Percentiles rank a stretch among this genome's conserved stretches.
Evolutionary conservation across 64 coral and sea anemone genomes (phyloP).

Genomic region (Astreopora myriophthalma): DNA sequence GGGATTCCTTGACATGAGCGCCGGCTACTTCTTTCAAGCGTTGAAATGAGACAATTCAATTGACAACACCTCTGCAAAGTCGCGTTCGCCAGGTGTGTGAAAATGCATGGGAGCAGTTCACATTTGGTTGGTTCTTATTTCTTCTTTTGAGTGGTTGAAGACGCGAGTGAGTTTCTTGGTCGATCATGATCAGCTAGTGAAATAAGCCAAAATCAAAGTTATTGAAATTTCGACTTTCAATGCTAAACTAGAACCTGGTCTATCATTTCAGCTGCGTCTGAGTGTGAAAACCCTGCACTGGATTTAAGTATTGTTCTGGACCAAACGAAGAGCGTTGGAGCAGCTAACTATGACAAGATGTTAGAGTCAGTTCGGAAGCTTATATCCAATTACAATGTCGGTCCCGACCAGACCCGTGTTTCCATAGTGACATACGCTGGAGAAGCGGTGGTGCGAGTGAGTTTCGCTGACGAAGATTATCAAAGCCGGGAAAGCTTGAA

Average conservation of each 20-base stretch:
- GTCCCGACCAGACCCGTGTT: neutral
- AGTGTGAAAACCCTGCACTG: neutral
- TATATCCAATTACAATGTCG: neutral
- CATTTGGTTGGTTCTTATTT: no score
- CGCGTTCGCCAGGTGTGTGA: no score
- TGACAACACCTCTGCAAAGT: no score
- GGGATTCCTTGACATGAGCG: no score
- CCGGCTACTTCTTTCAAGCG: no score
- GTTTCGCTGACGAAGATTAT: neutral
- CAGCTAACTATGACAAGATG: neutral
- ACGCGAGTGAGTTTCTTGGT: no score
- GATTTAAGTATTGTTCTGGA: constrained; percentile 13
- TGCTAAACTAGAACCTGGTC: neutral
- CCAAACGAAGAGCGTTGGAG: constrained; percentile 5
- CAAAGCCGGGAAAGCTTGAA: neutral
- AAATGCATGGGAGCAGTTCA: no score
- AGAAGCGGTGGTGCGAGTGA: neutral
- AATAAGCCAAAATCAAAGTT: no score
- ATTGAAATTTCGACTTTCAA: no score
- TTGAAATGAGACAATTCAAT: no score
- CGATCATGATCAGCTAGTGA: no score
- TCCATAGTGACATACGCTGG: neutral
- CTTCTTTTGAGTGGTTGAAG: no score
- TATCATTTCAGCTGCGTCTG: neutral
- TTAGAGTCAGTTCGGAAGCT: neutral